Evolutionary conservation across 2,888 invertebrate species (phyloP).

Genomic region (Aelia acuminata): DNA sequence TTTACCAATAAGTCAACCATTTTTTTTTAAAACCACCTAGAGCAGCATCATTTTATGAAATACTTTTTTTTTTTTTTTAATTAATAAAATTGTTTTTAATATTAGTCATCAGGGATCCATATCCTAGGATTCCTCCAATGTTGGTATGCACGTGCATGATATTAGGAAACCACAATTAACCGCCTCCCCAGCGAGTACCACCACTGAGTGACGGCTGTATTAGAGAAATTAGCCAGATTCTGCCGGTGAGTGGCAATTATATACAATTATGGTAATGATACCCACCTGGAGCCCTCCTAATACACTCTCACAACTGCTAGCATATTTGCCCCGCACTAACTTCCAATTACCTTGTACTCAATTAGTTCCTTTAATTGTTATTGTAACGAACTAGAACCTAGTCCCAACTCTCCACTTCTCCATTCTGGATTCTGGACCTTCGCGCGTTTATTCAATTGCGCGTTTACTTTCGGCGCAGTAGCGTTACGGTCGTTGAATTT

Average conservation of each 20-base stretch:
- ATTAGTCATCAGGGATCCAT: too few relatives aligned
- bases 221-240: slow-evolving; percentile 10
- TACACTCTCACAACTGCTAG: not conserved
- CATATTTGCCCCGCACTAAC: not conserved
- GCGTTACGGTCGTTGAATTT: not conserved
- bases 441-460: not conserved
- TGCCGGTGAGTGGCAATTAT: not conserved
- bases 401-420: not conserved
- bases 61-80: too few relatives aligned
- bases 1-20: too few relatives aligned
- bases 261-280: not conserved
- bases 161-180: not conserved
- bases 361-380: slow-evolving; percentile 26
- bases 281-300: not conserved
- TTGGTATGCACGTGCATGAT: not conserved
- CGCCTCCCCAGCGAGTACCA: not conserved
- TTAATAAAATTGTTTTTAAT: too few relatives aligned
- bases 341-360: not conserved
- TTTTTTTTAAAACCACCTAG: too few relatives aligned
- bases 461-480: not conserved
- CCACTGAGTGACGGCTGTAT: not conserved
- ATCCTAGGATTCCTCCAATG: too few relatives aligned
- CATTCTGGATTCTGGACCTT: not conserved
- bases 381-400: not conserved
- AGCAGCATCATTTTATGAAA: too few relatives aligned